Conservation (phyloP, 2,113 vertebrate species). For the Petromus typicus region DNA sequence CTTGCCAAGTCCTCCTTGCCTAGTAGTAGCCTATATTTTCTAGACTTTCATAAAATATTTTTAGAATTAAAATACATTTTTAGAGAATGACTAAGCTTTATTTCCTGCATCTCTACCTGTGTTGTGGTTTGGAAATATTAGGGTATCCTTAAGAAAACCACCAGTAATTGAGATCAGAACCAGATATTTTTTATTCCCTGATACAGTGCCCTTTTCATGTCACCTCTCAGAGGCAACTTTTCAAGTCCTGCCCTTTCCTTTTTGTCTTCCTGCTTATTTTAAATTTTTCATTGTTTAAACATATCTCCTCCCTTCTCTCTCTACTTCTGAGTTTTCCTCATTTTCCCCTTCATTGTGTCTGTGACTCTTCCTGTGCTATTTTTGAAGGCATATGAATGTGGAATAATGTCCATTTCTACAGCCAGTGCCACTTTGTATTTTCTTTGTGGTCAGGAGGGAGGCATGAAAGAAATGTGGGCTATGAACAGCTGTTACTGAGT, state of each 20-base stretch:
- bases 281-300: conserved; percentile 64
- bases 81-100: not conserved
- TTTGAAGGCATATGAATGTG: conserved; percentile 60
- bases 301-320: conserved; percentile 23
- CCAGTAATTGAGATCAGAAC: not conserved
- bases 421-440: conserved; percentile 59
- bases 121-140: not conserved
- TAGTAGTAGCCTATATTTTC: not conserved
- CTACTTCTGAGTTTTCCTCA: conserved; percentile 36
- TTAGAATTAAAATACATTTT: conserved; percentile 9
- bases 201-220: not conserved
- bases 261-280: conserved; percentile 61
- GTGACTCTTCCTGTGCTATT: conserved; percentile 77
- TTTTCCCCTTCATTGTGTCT: conserved; percentile 78
- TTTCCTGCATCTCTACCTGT: not conserved
- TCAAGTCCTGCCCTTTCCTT: conserved; percentile 30
- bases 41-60: not conserved
- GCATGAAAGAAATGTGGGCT: conserved; percentile 77
- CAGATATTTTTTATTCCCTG: not conserved
- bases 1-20: not conserved
- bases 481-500: conserved; percentile 76
- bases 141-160: not conserved
- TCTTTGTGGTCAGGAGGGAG: conserved; percentile 68
- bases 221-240: conserved; percentile 26
- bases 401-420: conserved; percentile 70